Evolutionary conservation across 1,140 invertebrate species (phyloP).

Genomic region (Philopotamus ludificatus): DNA sequence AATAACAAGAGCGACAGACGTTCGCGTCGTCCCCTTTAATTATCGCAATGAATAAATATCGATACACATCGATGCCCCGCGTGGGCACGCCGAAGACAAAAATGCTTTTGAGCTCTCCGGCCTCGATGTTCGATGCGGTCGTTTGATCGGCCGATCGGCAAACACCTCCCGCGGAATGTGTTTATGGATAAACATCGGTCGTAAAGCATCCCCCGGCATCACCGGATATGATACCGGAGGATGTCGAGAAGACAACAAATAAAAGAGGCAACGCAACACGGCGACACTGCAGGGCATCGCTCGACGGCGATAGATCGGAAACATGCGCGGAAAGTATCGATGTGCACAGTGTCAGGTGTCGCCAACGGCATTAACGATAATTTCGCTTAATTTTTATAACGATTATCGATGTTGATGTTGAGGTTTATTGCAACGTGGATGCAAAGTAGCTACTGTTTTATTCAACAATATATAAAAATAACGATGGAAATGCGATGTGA

Average conservation of each 20-base stretch:
- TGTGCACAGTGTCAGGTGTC: too few relatives aligned
- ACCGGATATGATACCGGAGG: constrained; percentile 5
- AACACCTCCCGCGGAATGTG: neutral
- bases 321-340: too few relatives aligned
- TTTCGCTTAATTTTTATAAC: too few relatives aligned
- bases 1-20: too few relatives aligned
- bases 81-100: neutral
- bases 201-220: constrained; percentile 6
- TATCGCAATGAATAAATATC: neutral
- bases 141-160: constrained; percentile 6
- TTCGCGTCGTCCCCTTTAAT: too few relatives aligned
- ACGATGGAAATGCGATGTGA: too few relatives aligned
- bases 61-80: neutral
- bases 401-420: too few relatives aligned
- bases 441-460: too few relatives aligned
- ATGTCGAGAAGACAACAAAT: constrained; percentile 11
- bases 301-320: constrained; percentile 11
- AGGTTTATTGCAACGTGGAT: too few relatives aligned
- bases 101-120: neutral
- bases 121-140: neutral
- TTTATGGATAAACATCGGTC: constrained; percentile 3
- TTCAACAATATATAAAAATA: too few relatives aligned
- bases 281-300: neutral
- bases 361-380: too few relatives aligned
- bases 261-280: neutral